Evolutionary conservation across 2,113 vertebrate genomes (phyloP), one percentile per base, ranked within the genome.

Genomic region (Hemiprocne comata): DNA sequence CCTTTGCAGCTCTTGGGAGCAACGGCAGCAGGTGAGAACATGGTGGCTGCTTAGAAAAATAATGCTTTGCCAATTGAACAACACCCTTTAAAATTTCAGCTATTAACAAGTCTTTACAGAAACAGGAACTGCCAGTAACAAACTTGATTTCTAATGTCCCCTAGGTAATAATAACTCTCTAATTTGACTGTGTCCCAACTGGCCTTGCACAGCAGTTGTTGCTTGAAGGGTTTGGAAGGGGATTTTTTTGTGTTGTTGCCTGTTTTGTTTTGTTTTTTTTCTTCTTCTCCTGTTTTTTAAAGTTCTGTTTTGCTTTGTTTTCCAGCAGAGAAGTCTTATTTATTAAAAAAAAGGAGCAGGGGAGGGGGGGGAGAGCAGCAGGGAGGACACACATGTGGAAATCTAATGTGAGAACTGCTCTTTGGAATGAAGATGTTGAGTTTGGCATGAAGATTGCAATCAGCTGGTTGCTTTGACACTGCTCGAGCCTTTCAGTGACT

Each of bases 81-180:
- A 96, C 94, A 97, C 95, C 89, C 89, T 98, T 97, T 98, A 97
- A 97, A 97, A 96, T 96, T 96, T 95, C 92, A 93, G 91, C 96
- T 95, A 96, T 97, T 97, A 98, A 97, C 97, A 97, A 94, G 96
- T 96, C 95, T 95, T 97, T 97, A 97, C 89, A 96, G 96, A 97
- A 97, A 97, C 95, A 95, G 97, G 95, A 95, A 96, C 96, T 96
- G 95, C 97, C 95, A 95, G 95, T 97, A 97, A 97, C 93, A 97
- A 97, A 98, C 95, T 94, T 91, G 93, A 95, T 98, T 98, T 97
- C 97, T 96, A 97, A 91, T 44, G 71, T 97, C 97, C 97, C 97
- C 97, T 95, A 97, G 95, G 97, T 98, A 98, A 98, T 97, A 97
- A 97, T 98, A 98, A 98, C 94, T 96, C 95, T 95, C 72, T 97